Evolutionary conservation across 1,140 invertebrate genomes (phyloP).

Genomic region (Drosophila pandora): DNA sequence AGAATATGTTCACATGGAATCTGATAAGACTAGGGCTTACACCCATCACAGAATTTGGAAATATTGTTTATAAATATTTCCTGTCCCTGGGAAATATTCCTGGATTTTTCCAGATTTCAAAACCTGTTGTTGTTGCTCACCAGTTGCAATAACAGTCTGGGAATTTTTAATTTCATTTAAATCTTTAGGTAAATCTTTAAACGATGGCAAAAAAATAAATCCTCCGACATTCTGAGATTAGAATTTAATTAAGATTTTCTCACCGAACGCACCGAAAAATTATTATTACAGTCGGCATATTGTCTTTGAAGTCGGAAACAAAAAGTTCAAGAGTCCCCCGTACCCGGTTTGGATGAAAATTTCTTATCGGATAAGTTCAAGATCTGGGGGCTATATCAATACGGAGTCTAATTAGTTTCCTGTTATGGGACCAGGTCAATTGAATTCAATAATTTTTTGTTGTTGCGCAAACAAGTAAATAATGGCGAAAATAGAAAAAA

Average conservation of each 20-base stretch:
- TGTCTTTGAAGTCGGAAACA: slow-evolving; percentile 29
- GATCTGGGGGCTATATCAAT: slow-evolving; percentile 42
- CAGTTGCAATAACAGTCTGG: not conserved
- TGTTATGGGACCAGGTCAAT: slow-evolving; percentile 36
- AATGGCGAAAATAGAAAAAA: slow-evolving; percentile 4
- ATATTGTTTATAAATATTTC: slow-evolving; percentile 33
- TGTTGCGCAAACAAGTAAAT: slow-evolving; percentile 38
- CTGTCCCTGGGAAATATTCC: slow-evolving; percentile 16
- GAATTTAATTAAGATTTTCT: slow-evolving; percentile 50
- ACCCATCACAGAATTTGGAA: slow-evolving; percentile 25
- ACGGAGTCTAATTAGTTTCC: slow-evolving; percentile 40
- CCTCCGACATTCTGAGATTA: slow-evolving; percentile 24
- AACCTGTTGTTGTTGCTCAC: not conserved
- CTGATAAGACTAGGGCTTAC: slow-evolving; percentile 29
- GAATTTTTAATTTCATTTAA: slow-evolving; percentile 1
- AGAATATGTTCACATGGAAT: slow-evolving; percentile 27
- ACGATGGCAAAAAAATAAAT: slow-evolving; percentile 16
- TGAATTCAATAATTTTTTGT: slow-evolving; percentile 31
- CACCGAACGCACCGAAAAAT: slow-evolving; percentile 9
- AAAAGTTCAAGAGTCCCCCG: slow-evolving; percentile 19
- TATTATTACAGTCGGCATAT: slow-evolving; percentile 32
- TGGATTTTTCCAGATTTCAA: not conserved
- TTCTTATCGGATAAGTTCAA: slow-evolving; percentile 47
- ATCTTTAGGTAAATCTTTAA: slow-evolving; percentile 12
- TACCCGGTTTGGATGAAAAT: slow-evolving; percentile 4